Evolutionary conservation across 2,113 vertebrate genomes (phyloP).

Genomic region (Xiphophorus maculatus): DNA sequence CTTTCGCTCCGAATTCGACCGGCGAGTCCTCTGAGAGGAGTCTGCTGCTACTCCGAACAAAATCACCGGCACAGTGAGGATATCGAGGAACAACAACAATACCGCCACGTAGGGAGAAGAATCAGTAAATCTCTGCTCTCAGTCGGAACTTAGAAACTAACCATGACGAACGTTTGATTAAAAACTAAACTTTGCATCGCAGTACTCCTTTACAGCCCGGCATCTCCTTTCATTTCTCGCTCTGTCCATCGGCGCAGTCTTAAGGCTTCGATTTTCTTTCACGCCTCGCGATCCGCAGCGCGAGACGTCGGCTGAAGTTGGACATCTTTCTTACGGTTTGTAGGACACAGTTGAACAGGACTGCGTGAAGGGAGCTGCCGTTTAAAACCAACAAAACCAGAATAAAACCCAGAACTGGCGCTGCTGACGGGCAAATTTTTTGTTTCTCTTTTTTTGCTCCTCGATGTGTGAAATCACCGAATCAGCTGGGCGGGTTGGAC

Average conservation of each 20-base stretch:
- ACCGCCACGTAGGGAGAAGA: conserved; percentile 70
- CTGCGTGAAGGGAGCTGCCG: conserved; percentile 69
- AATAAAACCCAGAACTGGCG: conserved; percentile 28
- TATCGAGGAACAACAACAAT: conserved; percentile 73
- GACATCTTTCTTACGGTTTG: conserved; percentile 63
- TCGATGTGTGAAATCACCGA: conserved; percentile 37
- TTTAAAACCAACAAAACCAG: conserved; percentile 49
- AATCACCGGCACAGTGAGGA: conserved; percentile 64
- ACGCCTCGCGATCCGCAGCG: conserved; percentile 46
- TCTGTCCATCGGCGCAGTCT: conserved; percentile 54
- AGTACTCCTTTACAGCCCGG: conserved; percentile 62
- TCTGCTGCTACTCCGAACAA: conserved; percentile 61
- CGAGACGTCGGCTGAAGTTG: conserved; percentile 58
- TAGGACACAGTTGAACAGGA: conserved; percentile 60
- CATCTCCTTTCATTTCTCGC: conserved; percentile 49
- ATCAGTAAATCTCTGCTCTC: conserved; percentile 48
- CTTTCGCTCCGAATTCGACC: conserved; percentile 55
- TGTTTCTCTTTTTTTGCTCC: not conserved
- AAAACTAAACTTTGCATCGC: conserved; percentile 73
- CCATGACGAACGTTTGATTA: conserved; percentile 61
- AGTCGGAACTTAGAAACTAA: conserved; percentile 56
- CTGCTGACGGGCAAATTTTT: conserved; percentile 27
- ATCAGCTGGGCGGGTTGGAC: conserved; percentile 40
- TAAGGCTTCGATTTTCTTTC: conserved; percentile 60
- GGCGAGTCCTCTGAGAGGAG: conserved; percentile 68